Evolutionary conservation across 2,888 invertebrate genomes (phyloP).

Genomic region (Branchipolynoe longqiensis): DNA sequence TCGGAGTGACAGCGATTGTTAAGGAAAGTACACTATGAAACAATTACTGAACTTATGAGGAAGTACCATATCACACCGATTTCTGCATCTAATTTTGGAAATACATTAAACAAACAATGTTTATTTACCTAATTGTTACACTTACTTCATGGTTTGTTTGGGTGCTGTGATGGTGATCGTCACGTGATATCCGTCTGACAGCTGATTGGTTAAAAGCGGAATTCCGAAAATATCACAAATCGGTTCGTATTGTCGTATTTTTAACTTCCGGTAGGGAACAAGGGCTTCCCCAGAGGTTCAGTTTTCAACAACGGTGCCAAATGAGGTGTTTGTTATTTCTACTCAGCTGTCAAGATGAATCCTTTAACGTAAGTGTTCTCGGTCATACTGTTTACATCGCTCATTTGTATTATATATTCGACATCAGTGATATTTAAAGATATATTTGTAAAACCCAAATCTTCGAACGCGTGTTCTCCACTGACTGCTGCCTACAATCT

Average conservation of each 20-base stretch:
- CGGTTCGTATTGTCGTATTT: neutral
- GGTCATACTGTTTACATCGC: neutral
- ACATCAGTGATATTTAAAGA: too few species aligned
- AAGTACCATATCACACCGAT: too few species aligned
- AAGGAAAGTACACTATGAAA: too few species aligned
- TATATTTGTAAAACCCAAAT: too few species aligned
- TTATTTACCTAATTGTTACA: slow-evolving; percentile 27
- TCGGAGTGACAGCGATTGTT: too few species aligned
- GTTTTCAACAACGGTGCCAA: neutral
- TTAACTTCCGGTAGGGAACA: neutral
- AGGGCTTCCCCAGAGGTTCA: neutral
- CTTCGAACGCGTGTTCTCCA: too few species aligned
- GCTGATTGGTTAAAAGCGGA: slow-evolving; percentile 32
- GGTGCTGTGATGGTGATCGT: slow-evolving; percentile 59
- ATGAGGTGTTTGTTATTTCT: neutral
- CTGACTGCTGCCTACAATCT: too few species aligned
- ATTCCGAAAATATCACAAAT: slow-evolving; percentile 3
- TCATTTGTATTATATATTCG: too few species aligned
- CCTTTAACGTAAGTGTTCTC: slow-evolving; percentile 54
- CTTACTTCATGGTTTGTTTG: slow-evolving; percentile 50
- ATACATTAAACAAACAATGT: too few species aligned
- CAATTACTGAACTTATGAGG: too few species aligned
- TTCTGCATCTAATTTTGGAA: too few species aligned
- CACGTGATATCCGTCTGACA: neutral
- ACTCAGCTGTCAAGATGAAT: slow-evolving; percentile 41